Evolutionary conservation across 2,113 vertebrate species (phyloP).

Genomic region (Stomatorhinus ivindoensis): DNA sequence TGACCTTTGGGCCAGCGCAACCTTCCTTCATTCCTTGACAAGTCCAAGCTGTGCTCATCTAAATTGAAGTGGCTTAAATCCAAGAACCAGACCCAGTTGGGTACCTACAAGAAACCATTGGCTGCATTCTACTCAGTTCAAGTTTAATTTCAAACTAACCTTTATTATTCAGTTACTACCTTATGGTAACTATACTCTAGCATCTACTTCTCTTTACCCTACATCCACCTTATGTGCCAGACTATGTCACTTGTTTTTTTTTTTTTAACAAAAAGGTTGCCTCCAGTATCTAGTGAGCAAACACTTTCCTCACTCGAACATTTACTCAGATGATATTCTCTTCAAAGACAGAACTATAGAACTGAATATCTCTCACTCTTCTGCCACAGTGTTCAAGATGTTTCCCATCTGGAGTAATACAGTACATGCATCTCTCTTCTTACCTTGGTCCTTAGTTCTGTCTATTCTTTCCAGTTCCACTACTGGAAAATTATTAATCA

Average conservation of each 20-base stretch:
- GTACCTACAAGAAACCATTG: not conserved
- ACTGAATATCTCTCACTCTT: not conserved
- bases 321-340: not conserved
- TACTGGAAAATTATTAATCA: not conserved
- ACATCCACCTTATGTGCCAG: not conserved
- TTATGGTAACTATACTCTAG: not conserved
- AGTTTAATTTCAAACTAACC: not conserved
- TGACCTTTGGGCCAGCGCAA: not conserved
- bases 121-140: not conserved
- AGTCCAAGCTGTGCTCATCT: conserved; percentile 1
- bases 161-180: not conserved
- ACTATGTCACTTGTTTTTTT: not conserved
- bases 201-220: not conserved
- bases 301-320: not conserved
- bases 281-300: not conserved
- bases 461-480: not conserved
- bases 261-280: not conserved
- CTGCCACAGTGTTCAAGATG: not conserved
- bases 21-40: not conserved
- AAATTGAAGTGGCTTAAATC: not conserved
- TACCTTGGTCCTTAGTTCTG: not conserved
- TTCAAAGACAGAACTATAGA: not conserved
- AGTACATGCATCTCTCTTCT: not conserved
- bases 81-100: conserved; percentile 1
- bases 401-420: not conserved